These are phyloP conservation scores for Nematostella vectensis DNA, from an alignment of 92 coral and sea anemone species.

Conservation along the genomic window DNA sequence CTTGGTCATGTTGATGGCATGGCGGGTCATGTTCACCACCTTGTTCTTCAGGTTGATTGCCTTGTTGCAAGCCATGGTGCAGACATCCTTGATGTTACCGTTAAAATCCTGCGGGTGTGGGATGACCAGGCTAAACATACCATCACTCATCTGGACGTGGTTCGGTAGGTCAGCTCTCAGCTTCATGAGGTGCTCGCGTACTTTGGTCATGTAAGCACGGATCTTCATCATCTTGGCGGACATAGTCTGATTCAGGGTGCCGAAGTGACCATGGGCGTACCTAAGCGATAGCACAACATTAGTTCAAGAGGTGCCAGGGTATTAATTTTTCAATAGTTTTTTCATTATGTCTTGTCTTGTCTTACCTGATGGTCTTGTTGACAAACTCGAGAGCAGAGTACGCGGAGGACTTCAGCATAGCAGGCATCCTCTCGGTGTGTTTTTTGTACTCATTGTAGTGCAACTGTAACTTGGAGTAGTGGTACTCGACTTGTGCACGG, in stretches of 20 bases:
- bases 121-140: constrained; percentile 39
- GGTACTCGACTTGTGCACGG: constrained; percentile 26
- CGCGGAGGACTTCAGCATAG: constrained; percentile 20
- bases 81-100: constrained; percentile 38
- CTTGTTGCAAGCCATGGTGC: constrained; percentile 35
- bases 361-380: constrained; percentile 48
- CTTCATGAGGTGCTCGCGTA: no score
- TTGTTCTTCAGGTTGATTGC: constrained; percentile 34
- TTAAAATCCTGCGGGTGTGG: constrained; percentile 53
- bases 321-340: no score
- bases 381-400: constrained; percentile 32
- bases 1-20: constrained; percentile 51
- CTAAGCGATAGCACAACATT: constrained; percentile 2
- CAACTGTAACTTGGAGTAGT: constrained; percentile 15
- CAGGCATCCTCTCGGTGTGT: constrained; percentile 25
- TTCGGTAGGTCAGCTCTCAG: constrained; percentile 40
- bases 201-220: neutral
- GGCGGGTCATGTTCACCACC: constrained; percentile 44
- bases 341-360: neutral
- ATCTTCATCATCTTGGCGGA: constrained; percentile 13
- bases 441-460: constrained; percentile 14
- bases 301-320: no score
- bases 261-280: constrained; percentile 29
- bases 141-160: constrained; percentile 52
- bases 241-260: constrained; percentile 26